These are phyloP conservation scores for Mormyrus lacerda DNA, from an alignment of 2,113 vertebrate genomes.

Conservation along the genomic window DNA sequence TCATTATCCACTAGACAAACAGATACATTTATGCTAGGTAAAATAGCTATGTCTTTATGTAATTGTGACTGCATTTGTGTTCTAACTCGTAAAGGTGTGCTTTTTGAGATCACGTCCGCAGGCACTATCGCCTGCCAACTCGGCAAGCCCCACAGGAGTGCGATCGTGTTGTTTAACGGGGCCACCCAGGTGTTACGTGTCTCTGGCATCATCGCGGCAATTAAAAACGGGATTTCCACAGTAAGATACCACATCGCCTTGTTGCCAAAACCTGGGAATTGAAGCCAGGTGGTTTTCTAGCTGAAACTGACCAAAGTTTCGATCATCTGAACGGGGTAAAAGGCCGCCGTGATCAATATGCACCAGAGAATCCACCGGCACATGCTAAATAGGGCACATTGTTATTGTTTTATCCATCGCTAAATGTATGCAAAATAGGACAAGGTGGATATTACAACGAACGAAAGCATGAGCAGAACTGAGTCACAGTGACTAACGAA, in stretches of 20 bases:
- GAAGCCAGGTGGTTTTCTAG: background rate
- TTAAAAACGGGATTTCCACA: constrained; percentile 6
- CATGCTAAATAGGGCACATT: background rate
- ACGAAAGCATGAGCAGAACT: background rate
- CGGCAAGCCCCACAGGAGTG: background rate
- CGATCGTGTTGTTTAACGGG: background rate
- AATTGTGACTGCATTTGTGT: background rate
- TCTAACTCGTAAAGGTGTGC: background rate
- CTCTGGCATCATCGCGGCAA: background rate
- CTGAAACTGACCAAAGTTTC: background rate
- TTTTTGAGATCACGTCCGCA: background rate
- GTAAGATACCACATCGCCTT: background rate
- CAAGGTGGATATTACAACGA: background rate
- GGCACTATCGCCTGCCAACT: background rate
- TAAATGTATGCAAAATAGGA: background rate
- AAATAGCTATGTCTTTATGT: background rate
- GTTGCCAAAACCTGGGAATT: background rate
- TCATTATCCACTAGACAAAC: constrained; percentile 1
- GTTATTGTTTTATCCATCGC: background rate
- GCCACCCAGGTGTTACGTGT: background rate
- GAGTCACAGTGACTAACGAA: background rate
- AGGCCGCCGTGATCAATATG: background rate
- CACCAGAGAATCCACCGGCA: background rate
- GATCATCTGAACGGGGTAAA: background rate
- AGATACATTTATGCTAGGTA: background rate